phyloP scores from a whole-genome alignment of 2,113 vertebrate genomes.

The Stomatorhinus ivindoensis region DNA sequence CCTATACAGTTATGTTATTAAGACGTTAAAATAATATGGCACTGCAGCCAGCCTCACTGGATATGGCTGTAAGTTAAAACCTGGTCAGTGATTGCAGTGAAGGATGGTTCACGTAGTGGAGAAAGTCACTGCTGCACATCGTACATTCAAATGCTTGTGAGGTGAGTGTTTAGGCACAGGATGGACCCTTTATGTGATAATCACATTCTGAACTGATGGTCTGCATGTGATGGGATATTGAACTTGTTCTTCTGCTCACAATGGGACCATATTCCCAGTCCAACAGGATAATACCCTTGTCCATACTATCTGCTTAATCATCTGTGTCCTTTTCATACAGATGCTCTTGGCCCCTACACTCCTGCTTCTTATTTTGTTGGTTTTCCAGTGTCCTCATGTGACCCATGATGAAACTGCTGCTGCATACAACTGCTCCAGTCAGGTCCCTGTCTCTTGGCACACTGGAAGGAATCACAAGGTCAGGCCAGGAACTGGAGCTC shows the following conservation, averaged over 20 bases:
- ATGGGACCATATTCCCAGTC: neutral
- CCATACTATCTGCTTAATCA: neutral
- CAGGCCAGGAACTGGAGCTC: neutral
- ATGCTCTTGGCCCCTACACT: too few species aligned
- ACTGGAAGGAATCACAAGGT: neutral
- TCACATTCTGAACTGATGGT: neutral
- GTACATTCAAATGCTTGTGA: neutral
- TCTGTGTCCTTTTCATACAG: neutral
- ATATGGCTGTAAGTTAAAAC: neutral
- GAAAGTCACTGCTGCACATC: neutral
- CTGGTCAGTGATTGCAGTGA: neutral
- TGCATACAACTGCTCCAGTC: neutral
- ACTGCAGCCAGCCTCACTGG: neutral
- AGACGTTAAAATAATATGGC: neutral
- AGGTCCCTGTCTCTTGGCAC: neutral
- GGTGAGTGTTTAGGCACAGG: neutral
- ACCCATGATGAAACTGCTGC: neutral
- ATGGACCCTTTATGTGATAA: neutral
- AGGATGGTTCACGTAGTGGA: neutral
- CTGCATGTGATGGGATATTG: neutral
- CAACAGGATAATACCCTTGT: neutral
- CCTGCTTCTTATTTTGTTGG: neutral
- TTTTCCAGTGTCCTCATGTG: neutral
- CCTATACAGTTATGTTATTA: neutral
- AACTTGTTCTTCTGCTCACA: neutral